Conservation (phyloP, 1,140 invertebrate genomes). For the Colletes gigas region DNA sequence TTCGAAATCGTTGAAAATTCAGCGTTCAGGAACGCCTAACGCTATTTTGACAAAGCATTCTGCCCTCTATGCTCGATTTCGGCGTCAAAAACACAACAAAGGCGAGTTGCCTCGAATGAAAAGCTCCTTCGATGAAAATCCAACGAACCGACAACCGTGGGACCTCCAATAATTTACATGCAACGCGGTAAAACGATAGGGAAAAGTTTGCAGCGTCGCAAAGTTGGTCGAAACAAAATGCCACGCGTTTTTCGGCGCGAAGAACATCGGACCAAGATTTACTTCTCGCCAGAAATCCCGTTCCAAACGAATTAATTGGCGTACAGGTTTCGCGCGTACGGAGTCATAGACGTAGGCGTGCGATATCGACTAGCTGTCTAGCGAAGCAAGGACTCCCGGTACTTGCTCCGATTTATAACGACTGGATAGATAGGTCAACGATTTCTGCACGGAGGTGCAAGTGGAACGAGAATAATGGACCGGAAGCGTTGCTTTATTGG, state of each 20-base stretch:
- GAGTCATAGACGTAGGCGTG: neutral
- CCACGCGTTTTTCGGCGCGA: no score
- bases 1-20: no score
- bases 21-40: no score
- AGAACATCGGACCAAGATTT: no score
- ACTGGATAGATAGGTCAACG: constrained; percentile 54
- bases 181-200: neutral
- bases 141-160: neutral
- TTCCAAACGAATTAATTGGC: neutral
- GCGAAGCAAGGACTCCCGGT: neutral
- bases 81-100: neutral
- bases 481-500: constrained; percentile 58
- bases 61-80: no score
- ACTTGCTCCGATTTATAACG: constrained; percentile 52
- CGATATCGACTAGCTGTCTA: constrained; percentile 34
- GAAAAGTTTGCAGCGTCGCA: no score
- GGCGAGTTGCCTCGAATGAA: neutral
- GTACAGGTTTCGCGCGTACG: neutral
- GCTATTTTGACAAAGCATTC: no score
- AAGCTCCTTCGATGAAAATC: neutral
- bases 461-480: constrained; percentile 51
- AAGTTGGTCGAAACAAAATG: no score
- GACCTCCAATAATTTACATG: neutral
- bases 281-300: neutral
- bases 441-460: constrained; percentile 15